phyloP scores from a whole-genome alignment of 2,888 invertebrate genomes.

The Bombylius major region DNA sequence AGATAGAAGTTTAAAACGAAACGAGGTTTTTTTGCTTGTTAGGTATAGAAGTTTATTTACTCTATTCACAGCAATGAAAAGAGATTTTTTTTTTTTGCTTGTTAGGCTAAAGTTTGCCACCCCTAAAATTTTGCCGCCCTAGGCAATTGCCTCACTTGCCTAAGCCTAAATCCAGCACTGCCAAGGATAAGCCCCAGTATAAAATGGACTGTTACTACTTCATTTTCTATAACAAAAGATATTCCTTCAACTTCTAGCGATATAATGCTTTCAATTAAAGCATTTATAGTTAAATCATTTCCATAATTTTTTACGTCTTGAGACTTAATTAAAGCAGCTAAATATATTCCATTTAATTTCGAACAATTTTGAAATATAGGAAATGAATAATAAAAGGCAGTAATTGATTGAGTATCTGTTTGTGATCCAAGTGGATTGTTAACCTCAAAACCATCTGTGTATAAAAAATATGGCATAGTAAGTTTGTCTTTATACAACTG shows the following conservation, averaged over 20 bases:
- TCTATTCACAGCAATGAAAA: too few relatives aligned
- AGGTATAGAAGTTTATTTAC: too few relatives aligned
- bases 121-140: too few relatives aligned
- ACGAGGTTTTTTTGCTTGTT: too few relatives aligned
- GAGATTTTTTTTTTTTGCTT: too few relatives aligned
- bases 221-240: neutral
- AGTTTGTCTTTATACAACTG: too few relatives aligned
- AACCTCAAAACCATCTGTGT: neutral
- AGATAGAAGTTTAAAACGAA: too few relatives aligned
- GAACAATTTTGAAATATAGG: slow-evolving; percentile 1
- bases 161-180: too few relatives aligned
- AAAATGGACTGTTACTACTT: neutral
- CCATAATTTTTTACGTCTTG: slow-evolving; percentile 3
- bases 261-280: neutral
- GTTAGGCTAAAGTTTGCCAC: too few relatives aligned
- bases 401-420: slow-evolving; percentile 1
- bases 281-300: neutral
- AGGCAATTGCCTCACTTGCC: too few relatives aligned
- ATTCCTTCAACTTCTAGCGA: slow-evolving; percentile 2
- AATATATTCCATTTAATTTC: slow-evolving; percentile 2
- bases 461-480: neutral
- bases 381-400: slow-evolving; percentile 2
- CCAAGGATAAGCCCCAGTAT: neutral
- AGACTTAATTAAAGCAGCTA: slow-evolving; percentile 2
- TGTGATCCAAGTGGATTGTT: slow-evolving; percentile 8